Evolutionary conservation across 2,797 vertebrate genomes (phyloP).

Genomic region (Gorsachius magnificus): DNA sequence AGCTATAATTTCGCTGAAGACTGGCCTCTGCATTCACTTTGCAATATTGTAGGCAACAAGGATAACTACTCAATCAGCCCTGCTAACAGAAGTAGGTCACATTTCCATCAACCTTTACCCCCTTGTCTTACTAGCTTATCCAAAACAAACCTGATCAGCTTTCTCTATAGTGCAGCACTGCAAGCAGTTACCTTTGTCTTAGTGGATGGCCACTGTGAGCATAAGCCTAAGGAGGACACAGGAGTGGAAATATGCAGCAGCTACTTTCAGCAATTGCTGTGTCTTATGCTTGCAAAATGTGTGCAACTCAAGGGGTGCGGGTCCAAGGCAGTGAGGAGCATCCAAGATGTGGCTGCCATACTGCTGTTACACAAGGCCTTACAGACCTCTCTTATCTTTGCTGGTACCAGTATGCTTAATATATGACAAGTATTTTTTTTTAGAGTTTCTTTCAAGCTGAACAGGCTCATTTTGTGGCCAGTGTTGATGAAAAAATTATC

Average conservation of each 20-base stretch:
- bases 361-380: not conserved
- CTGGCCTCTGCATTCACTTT: not conserved
- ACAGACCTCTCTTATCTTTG: not conserved
- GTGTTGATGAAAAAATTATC: not conserved
- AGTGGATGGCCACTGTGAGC: not conserved
- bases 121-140: not conserved
- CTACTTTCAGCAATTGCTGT: not conserved
- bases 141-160: not conserved
- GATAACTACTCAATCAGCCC: not conserved
- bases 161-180: not conserved
- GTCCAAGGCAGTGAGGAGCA: not conserved
- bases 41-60: not conserved
- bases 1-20: not conserved
- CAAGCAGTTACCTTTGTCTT: not conserved
- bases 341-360: not conserved
- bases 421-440: not conserved
- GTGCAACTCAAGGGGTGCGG: too few relatives aligned
- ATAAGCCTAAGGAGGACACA: not conserved
- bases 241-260: not conserved
- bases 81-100: not conserved
- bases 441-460: not conserved
- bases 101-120: not conserved
- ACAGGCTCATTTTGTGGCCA: not conserved
- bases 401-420: not conserved
- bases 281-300: not conserved